phyloP scores from a whole-genome alignment of 1,140 invertebrate species.

The Zelostemma sp. region DNA sequence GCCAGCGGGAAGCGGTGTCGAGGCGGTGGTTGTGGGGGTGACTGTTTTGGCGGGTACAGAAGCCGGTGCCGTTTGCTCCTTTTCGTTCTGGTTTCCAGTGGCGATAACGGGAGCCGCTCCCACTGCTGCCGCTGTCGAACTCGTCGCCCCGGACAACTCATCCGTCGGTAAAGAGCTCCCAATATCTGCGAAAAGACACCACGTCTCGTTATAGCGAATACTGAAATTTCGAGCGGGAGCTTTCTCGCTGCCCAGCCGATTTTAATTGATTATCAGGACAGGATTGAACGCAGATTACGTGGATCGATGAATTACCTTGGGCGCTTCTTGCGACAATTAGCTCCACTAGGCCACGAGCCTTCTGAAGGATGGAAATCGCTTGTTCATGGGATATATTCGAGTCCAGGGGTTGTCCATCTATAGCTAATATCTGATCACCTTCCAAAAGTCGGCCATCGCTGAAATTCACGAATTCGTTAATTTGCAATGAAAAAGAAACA shows the following conservation, averaged over 20 bases:
- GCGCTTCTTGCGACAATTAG: constrained; percentile 78
- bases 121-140: constrained; percentile 61
- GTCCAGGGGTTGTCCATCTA: constrained; percentile 88
- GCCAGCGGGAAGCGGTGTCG: constrained; percentile 56
- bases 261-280: constrained; percentile 18
- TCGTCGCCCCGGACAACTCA: constrained; percentile 65
- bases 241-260: too few species aligned
- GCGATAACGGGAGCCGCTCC: constrained; percentile 56
- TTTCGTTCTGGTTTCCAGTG: constrained; percentile 40
- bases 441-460: constrained; percentile 83
- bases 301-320: constrained; percentile 60
- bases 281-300: constrained; percentile 5
- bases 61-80: constrained; percentile 48
- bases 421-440: constrained; percentile 90
- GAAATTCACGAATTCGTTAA: constrained; percentile 59
- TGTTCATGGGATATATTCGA: constrained; percentile 89
- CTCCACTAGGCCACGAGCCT: constrained; percentile 81
- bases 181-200: constrained; percentile 59
- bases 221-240: too few species aligned
- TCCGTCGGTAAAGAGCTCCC: constrained; percentile 64
- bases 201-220: too few species aligned
- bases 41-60: constrained; percentile 52
- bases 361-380: constrained; percentile 86
- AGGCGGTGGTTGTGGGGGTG: constrained; percentile 45
- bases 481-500: not conserved